These are phyloP conservation scores for Dioctria linearis DNA, from an alignment of 2,888 invertebrate genomes.

Conservation along the genomic window DNA sequence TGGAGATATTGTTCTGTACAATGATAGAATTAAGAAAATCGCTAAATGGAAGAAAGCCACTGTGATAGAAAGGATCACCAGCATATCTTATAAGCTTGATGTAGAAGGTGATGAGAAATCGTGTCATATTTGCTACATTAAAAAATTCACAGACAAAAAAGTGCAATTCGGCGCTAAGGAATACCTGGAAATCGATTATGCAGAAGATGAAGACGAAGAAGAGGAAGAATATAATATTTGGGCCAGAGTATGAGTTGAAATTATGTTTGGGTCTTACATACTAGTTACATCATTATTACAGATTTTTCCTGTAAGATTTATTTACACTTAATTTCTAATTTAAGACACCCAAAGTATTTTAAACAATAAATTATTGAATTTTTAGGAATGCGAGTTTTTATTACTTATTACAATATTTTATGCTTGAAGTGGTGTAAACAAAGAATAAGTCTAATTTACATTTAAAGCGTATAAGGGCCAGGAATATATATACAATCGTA, in stretches of 20 bases:
- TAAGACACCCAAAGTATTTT: slow-evolving; percentile 36
- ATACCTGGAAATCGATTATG: slow-evolving; percentile 70
- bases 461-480: too few relatives aligned
- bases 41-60: slow-evolving; percentile 68
- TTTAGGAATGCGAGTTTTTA: not conserved
- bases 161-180: slow-evolving; percentile 69
- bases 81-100: slow-evolving; percentile 69
- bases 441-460: too few relatives aligned
- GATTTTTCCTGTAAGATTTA: slow-evolving; percentile 3
- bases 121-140: slow-evolving; percentile 69
- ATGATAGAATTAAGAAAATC: slow-evolving; percentile 68
- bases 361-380: slow-evolving; percentile 26
- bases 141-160: slow-evolving; percentile 68
- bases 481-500: too few relatives aligned
- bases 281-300: not conserved
- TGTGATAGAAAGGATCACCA: slow-evolving; percentile 68
- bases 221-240: slow-evolving; percentile 68
- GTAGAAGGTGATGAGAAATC: slow-evolving; percentile 69
- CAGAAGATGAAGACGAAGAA: slow-evolving; percentile 68
- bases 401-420: too few relatives aligned
- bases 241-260: slow-evolving; percentile 59
- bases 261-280: not conserved
- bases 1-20: slow-evolving; percentile 68
- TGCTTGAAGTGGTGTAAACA: too few relatives aligned
- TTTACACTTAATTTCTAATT: slow-evolving; percentile 15